A percentile compares a stretch with the other conserved stretches of the same genome.
phyloP scores from a whole-genome alignment of 1,140 invertebrate genomes.

The Theocolax elegans region DNA sequence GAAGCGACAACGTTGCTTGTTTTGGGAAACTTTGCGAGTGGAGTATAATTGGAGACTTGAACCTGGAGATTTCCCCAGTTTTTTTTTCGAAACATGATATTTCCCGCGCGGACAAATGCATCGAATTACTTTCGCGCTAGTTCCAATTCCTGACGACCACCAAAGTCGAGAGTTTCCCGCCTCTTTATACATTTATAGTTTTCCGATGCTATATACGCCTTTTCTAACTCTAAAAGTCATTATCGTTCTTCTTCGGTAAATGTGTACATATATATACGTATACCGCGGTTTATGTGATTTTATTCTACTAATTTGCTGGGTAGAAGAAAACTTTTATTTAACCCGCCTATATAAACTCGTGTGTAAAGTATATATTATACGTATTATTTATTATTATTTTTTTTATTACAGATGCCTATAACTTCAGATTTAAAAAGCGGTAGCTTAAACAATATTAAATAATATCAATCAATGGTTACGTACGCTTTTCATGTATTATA shows the following conservation, averaged over 20 bases:
- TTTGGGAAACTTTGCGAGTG: not conserved
- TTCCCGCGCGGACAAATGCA: conserved; percentile 16
- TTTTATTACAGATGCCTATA: not conserved
- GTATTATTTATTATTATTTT: conserved; percentile 1
- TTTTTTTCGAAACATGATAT: conserved; percentile 36
- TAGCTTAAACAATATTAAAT: too few species aligned
- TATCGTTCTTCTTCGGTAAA: conserved; percentile 37
- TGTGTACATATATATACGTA: too few species aligned
- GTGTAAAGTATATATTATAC: too few species aligned
- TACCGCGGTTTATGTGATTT: conserved; percentile 7
- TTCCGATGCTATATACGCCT: conserved; percentile 19
- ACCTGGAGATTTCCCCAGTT: not conserved
- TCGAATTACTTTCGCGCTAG: conserved; percentile 12
- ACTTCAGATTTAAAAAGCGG: not conserved
- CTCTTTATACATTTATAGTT: conserved; percentile 38
- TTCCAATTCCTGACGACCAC: not conserved
- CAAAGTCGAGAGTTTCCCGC: not conserved
- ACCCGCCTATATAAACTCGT: not conserved
- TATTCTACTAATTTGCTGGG: conserved; percentile 19
- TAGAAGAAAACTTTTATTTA: conserved; percentile 17
- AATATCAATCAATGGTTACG: too few species aligned
- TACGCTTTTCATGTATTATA: too few species aligned
- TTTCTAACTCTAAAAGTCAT: conserved; percentile 27
- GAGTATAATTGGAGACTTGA: conserved; percentile 14
- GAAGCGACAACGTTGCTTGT: not conserved